A percentile compares a stretch with the other conserved stretches of the same genome.
Evolutionary conservation across 2,797 vertebrate species (phyloP).

Genomic region (Silurus lanzhouensis): DNA sequence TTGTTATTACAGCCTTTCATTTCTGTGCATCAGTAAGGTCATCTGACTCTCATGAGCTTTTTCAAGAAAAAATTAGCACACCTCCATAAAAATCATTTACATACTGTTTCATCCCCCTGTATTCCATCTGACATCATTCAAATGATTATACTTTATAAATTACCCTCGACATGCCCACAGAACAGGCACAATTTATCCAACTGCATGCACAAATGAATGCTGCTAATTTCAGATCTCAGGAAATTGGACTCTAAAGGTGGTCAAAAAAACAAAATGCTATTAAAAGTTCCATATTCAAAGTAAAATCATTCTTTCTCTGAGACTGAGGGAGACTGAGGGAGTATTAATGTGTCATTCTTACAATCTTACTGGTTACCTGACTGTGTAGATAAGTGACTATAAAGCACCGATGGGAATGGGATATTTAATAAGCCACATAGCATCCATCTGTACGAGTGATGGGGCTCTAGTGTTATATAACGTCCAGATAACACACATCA

Average conservation of each 20-base stretch:
- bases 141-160: not conserved
- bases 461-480: slow-evolving; percentile 39
- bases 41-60: not conserved
- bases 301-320: slow-evolving; percentile 11
- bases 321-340: slow-evolving; percentile 10
- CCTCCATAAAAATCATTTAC: not conserved
- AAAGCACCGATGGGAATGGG: slow-evolving; percentile 41
- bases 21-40: not conserved
- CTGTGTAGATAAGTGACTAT: slow-evolving; percentile 34
- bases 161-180: not conserved
- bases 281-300: no score
- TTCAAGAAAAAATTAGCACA: not conserved
- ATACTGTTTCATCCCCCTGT: not conserved
- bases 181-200: not conserved
- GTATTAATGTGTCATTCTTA: slow-evolving; percentile 16
- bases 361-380: not conserved
- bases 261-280: not conserved
- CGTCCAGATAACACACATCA: slow-evolving; percentile 30
- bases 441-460: slow-evolving; percentile 43
- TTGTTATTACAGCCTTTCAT: not conserved
- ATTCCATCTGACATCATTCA: not conserved
- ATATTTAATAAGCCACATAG: slow-evolving; percentile 46
- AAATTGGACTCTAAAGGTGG: not conserved
- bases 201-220: not conserved
- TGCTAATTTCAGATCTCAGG: not conserved